These are phyloP conservation scores for Atlantisia rogersi DNA, from an alignment of 2,113 vertebrate species.

Conservation along the genomic window DNA sequence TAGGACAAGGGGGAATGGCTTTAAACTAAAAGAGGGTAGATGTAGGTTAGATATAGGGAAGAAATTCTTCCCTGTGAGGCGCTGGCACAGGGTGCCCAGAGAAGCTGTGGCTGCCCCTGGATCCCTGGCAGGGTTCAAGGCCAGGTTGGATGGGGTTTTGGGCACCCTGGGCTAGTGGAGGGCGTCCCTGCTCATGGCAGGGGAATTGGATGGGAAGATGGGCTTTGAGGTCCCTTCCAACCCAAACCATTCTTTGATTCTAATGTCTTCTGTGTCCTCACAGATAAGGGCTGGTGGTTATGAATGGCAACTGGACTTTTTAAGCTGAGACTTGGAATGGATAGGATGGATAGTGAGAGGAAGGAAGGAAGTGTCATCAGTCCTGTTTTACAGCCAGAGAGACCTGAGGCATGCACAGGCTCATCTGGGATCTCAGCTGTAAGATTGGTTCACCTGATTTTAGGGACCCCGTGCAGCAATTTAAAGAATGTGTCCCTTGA, in stretches of 20 bases:
- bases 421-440: background rate
- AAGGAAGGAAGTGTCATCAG: slow-evolving; percentile 18
- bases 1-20: accelerated
- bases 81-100: background rate
- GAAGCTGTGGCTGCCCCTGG: accelerated
- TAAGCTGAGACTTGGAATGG: background rate
- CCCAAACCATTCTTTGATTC: background rate
- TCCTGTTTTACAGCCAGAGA: background rate
- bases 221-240: background rate
- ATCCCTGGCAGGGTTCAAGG: background rate
- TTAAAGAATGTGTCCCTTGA: background rate
- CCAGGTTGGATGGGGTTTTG: background rate
- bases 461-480: background rate
- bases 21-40: background rate
- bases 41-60: background rate
- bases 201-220: no score
- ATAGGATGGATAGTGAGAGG: background rate
- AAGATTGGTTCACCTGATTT: background rate
- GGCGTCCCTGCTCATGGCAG: background rate
- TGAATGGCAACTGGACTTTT: background rate
- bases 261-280: background rate
- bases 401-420: background rate
- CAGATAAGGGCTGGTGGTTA: background rate
- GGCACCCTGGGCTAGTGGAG: accelerated
- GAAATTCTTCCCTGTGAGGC: background rate